Base-by-base conservation (phyloP, 2,888 invertebrate genomes). In the Ichneumon xanthorius region DNA sequence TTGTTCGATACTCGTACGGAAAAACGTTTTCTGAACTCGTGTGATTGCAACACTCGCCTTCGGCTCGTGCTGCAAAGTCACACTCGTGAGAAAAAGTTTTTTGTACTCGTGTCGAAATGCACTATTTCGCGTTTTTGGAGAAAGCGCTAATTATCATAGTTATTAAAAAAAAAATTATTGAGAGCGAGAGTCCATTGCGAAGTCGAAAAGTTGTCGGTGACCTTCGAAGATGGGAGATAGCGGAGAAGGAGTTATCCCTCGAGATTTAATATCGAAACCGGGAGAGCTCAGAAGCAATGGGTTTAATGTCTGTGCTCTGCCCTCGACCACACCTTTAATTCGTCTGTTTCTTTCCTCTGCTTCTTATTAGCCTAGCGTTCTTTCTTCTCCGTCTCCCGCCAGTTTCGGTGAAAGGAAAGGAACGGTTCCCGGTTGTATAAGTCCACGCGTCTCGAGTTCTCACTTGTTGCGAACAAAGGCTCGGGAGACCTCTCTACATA, bases 391-490 rank as follows among this genome's bases (percentile, higher is more conserved):
- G n/a, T 53, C 40, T 70, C 58, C 63, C 79, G 55, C 77, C 22
- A 72, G 40, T 82, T 85, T 85, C 72, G 82, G 85, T 82, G 85
- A 85, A 85, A 85, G 79, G 85, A 85, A 85, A 85, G 79, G 63
- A 67, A 61, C 48, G 37, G 40, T 40, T 40, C 55, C 65, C 48
- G 40, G 22, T 77, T 71, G 70, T 71, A 33, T 76, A 81, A 85
- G 81, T 85, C 45, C 81, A 79, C 76, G 71, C 55, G 50, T 68
- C 50, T 82, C 72, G 53, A 75, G 70, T 68, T 81, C 48, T 33
- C 68, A 58, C 22, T 72, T 67, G 48, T 65, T 71, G 75, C 63
- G 53, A 75, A 85, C 81, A 85, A 85, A 78, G 81, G 26, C 63
- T 53, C n/a, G 14, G 16, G 4, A 48, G 26, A 11, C 45, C 45